These are phyloP conservation scores for Epizoanthus fatuus DNA, from an alignment of 92 coral and sea anemone species.

Conservation along the genomic window DNA sequence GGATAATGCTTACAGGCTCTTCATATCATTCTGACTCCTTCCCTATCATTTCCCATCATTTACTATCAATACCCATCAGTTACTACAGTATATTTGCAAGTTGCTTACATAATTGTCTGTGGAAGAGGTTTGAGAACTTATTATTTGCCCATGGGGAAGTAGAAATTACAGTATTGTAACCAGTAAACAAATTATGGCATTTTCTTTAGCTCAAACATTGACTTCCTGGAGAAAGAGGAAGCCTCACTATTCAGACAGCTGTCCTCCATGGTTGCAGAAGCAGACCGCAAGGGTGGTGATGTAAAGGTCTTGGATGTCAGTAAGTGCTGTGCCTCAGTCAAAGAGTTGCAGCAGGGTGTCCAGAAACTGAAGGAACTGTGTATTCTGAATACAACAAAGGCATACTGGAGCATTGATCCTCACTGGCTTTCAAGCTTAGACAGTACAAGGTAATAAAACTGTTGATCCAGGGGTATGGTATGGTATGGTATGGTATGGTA, in stretches of 20 bases:
- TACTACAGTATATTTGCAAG: too few species aligned
- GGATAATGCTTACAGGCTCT: too few species aligned
- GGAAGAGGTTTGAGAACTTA: too few species aligned
- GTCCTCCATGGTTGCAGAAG: slow-evolving; percentile 77
- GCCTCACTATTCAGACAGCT: slow-evolving; percentile 83
- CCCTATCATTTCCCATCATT: too few species aligned
- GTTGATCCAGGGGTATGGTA: background rate
- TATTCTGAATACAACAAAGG: slow-evolving; percentile 88
- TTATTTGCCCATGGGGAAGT: background rate
- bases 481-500: background rate
- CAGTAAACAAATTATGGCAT: background rate
- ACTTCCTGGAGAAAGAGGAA: slow-evolving; percentile 91
- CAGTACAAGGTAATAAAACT: slow-evolving; percentile 73
- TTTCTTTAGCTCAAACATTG: slow-evolving; percentile 83
- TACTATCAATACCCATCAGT: too few species aligned
- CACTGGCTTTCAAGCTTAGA: slow-evolving; percentile 95
- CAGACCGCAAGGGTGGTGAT: slow-evolving; percentile 75
- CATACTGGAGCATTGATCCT: slow-evolving; percentile 88
- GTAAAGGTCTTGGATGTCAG: slow-evolving; percentile 84
- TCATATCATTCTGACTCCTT: too few species aligned
- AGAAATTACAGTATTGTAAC: background rate
- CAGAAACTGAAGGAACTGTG: slow-evolving; percentile 88
- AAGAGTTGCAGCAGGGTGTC: slow-evolving; percentile 81
- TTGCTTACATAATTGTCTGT: too few species aligned
- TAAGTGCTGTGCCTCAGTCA: slow-evolving; percentile 80